Base-by-base conservation (phyloP, 1,140 invertebrate species). In the Asbolus verrucosus region DNA sequence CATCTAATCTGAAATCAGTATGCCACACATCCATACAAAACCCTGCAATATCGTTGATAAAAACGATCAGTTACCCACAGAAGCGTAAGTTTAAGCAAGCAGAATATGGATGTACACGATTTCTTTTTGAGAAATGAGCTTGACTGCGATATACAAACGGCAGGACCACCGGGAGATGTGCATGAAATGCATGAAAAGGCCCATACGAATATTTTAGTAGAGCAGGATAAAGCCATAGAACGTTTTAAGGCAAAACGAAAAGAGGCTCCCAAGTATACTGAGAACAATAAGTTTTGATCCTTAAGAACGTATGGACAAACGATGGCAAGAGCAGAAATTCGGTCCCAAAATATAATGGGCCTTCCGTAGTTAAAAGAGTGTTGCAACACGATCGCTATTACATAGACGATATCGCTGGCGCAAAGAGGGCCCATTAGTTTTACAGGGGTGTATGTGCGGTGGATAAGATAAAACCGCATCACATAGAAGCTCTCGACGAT, bases 321-420 rank as follows among this genome's bases (percentile, higher is more conserved):
- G 65, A 67, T n/a, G 72, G 65, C 6, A 63, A 71, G 33, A 68
- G 72, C 31, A 71, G 46, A 39, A 71, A 77, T 41, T 54, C 74
- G 9, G 43, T 69, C 24, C 62, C 72, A 43, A 68, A 68, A 50
- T 76, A 77, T 66, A 24, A 65, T 19, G 78, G 73, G 9, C 76
- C 73, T 14, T 77, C 73, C 60, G 54, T 72, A 27, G 33, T 79
- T 14, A 67, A 63, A 14, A 69, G 67, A 27, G 70, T 76, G 18
- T 65, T 76, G 24, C 70, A 72, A 43, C 60, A 61, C 14, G 72
- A 68, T 63, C 59, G 69, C 13, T 77, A 71, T 43, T 66, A 65
- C 24, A 63, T 77, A 9, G 43, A 69, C 18, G 75, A 79, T 31
- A 39, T 79, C 16, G 50, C 71, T 6, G 75, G 73, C 33, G 67